A percentile compares a stretch with the other conserved stretches of the same genome.
Evolutionary conservation across 2,888 invertebrate genomes (phyloP).

Genomic region (Lacanobia wlatinum): DNA sequence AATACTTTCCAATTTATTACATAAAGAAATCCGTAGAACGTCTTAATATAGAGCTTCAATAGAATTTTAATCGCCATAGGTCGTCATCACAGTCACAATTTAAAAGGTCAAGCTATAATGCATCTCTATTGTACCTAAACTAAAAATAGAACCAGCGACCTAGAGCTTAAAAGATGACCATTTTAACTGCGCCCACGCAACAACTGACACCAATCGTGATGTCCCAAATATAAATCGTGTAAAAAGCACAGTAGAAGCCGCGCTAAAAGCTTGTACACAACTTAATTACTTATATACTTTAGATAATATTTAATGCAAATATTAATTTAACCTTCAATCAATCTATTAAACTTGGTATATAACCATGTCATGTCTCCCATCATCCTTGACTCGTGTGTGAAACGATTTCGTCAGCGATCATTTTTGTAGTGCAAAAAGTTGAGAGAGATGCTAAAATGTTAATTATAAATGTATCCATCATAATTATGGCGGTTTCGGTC

Average conservation of each 20-base stretch:
- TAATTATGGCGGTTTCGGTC: slow-evolving; percentile 25
- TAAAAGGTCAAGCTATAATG: not conserved
- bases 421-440: slow-evolving; percentile 29
- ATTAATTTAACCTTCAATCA: slow-evolving; percentile 53
- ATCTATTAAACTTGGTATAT: slow-evolving; percentile 26
- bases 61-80: not conserved
- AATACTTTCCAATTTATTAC: no score
- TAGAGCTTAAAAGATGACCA: not conserved
- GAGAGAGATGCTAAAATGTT: slow-evolving; percentile 33
- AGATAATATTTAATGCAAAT: slow-evolving; percentile 54
- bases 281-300: slow-evolving; percentile 31
- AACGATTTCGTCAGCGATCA: slow-evolving; percentile 42
- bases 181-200: slow-evolving; percentile 16
- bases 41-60: not conserved
- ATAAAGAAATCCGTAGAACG: no score
- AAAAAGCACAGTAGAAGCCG: not conserved
- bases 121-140: not conserved
- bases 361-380: slow-evolving; percentile 35
- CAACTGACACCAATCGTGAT: slow-evolving; percentile 12
- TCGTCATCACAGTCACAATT: not conserved
- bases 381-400: slow-evolving; percentile 51
- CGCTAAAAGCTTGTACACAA: slow-evolving; percentile 8
- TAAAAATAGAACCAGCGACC: slow-evolving; percentile 3
- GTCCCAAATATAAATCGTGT: slow-evolving; percentile 5
- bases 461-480: slow-evolving; percentile 54